Evolutionary conservation across 2,797 vertebrate species (phyloP), one percentile per base, ranked within the genome.

Genomic region (Hafferia zeledoni): DNA sequence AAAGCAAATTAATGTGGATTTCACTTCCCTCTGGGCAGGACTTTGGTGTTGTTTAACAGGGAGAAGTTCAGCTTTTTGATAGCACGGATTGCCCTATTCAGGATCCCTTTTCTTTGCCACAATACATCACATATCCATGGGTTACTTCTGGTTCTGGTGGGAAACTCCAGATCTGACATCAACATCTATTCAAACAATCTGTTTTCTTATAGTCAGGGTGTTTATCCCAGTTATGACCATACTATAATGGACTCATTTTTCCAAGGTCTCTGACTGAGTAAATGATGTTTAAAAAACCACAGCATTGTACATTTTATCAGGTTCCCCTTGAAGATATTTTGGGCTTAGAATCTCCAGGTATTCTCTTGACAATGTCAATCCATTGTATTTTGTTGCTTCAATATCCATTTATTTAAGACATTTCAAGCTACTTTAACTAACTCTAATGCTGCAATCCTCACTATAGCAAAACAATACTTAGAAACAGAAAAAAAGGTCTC

Each of bases 121-220:
- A 75, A 0, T 9, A 30, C 5, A 2, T 15, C 52, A 31, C 24
- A 23, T 10, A 11, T 10, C 53, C 41, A 9, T 1, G 5, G 39
- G 56, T 22, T 28, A 9, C 14, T 76, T 78, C 12, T 33, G 17
- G 12, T n/a, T 50, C 63, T 46, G n/a, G 13, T 50, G 55, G 55
- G 46, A 75, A 30, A 69, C 37, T 10, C 23, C 11, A 63, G 25
- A 14, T 23, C 16, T 64, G 31, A 56, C 27, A 5, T 7, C 20
- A 82, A 6, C 13, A 75, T 57, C 53, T 59, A 9, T 16, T 69
- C 25, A 39, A 17, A 4, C 18, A 24, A 30, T 5, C 18, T 9
- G 2, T 44, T 78, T 25, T 28, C 19, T 30, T 24, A 6, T 8
- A 57, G 43, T 43, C 25, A 57, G 37, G 5, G 15, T 17, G 11